Conservation (phyloP, 2,888 invertebrate species). For the Orchesella flavescens region DNA sequence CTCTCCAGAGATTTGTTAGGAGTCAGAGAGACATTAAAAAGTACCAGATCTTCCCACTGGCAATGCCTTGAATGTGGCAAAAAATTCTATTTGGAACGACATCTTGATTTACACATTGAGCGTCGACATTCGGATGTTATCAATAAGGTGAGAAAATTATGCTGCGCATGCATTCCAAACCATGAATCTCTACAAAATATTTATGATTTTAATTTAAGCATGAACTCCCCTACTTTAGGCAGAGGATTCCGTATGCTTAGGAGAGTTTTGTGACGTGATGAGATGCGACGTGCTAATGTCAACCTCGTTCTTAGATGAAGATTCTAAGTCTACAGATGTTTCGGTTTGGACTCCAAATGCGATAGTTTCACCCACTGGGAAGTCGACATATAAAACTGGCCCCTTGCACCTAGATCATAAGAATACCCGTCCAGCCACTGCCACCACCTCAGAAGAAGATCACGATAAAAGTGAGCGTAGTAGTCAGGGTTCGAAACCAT, state of each 20-base stretch:
- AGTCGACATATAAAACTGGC: constrained; percentile 37
- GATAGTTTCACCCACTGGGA: constrained; percentile 43
- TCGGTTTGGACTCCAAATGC: constrained; percentile 71
- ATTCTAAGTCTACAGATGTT: constrained; percentile 71
- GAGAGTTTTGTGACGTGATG: constrained; percentile 97
- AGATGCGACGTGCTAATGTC: constrained; percentile 90
- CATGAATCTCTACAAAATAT: no score
- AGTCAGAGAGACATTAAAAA: constrained; percentile 89
- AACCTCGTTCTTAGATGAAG: constrained; percentile 71
- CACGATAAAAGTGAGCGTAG: constrained; percentile 28
- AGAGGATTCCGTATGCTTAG: constrained; percentile 92
- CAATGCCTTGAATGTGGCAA: constrained; percentile 93
- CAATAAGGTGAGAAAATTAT: constrained; percentile 80
- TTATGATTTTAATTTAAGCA: no score
- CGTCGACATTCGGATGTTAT: constrained; percentile 88
- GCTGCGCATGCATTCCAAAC: not conserved
- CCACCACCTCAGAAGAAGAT: constrained; percentile 24
- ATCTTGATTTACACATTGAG: constrained; percentile 91
- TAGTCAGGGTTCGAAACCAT: constrained; percentile 18
- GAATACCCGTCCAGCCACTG: constrained; percentile 44
- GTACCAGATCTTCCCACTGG: constrained; percentile 91
- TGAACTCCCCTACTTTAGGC: constrained; percentile 77
- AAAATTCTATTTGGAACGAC: constrained; percentile 91
- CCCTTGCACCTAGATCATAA: constrained; percentile 56
- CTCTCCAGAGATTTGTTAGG: constrained; percentile 89